Base-by-base conservation (phyloP, 2,797 vertebrate genomes). In the Cephalopachus bancanus region DNA sequence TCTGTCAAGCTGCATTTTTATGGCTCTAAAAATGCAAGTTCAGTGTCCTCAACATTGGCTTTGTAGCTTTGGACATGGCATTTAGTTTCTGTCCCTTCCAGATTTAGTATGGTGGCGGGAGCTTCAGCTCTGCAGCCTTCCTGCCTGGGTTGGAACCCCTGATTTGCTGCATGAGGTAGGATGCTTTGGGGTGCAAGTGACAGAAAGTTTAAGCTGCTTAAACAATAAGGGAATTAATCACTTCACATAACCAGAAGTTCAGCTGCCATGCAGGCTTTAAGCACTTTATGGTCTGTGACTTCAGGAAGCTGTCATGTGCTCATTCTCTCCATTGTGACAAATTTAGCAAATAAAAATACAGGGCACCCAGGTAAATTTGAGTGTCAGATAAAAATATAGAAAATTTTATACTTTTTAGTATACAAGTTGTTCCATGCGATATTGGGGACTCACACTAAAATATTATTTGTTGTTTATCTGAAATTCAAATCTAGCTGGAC, bases 1-100 rank as follows among this genome's bases (percentile, higher is more conserved):
- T 90, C 86, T 89, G 88, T 91, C 83, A 93, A 89, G 85, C 83
- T 74, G 83, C 14, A 26, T 91, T 84, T 57, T 79, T 93, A 95
- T 9, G 19, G 78, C 79, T 94, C 71, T 89, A 51, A 90, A 94
- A 92, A 81, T 87, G 51, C 51, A 81, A 96, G 75, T 86, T 86
- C 53, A 65, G 7, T 65, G 64, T 94, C 78, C 55, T 91, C 59
- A 83, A 28, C 11, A 7, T 11, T 83, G 83, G 30, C 83, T 51
- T 7, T 69, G 57, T 94, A 49, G 79, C 80, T 89, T 90, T 89
- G 74, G 86, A 80, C n/a, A 24, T 20, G 78, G 83, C 14, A 0
- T 92, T 95, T 62, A 15, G 62, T 84, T 91, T 91, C 67, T 65
- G 15, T 62, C 49, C 44, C 67, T 69, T 75, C 57, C 64, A 85